A percentile compares a stretch with the other conserved stretches of the same genome.
Conservation (phyloP, 2,888 invertebrate genomes). For the Cheilosia scutellata region DNA sequence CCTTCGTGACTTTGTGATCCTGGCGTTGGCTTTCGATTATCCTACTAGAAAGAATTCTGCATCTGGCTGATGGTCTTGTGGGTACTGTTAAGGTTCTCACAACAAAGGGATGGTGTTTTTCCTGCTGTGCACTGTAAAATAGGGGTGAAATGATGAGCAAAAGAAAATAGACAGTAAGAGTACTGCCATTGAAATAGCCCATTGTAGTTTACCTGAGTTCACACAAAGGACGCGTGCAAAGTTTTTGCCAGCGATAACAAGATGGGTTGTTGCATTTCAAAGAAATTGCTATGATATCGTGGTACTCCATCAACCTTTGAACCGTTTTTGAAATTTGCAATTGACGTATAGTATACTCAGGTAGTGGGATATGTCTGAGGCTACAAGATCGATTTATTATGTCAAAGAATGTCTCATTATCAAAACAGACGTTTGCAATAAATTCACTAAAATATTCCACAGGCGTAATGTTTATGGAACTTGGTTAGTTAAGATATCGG, state of each 20-base stretch:
- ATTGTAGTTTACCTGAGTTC: conserved; percentile 58
- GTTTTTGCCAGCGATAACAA: conserved; percentile 46
- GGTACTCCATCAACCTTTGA: conserved; percentile 6
- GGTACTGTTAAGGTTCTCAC: conserved; percentile 43
- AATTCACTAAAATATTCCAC: no score
- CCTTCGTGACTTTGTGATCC: conserved; percentile 68
- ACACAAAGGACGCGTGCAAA: conserved; percentile 50
- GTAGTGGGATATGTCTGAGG: background rate
- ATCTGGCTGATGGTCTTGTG: conserved; percentile 63
- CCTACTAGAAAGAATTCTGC: conserved; percentile 66
- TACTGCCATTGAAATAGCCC: conserved; percentile 58
- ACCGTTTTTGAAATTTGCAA: background rate
- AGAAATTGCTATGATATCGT: conserved; percentile 13
- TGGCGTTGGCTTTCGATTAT: conserved; percentile 72
- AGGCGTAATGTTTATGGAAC: no score
- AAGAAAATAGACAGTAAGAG: conserved; percentile 49
- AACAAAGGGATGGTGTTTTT: conserved; percentile 35
- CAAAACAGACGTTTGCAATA: no score
- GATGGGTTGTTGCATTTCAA: conserved; percentile 40
- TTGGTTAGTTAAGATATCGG: no score
- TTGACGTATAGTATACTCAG: background rate
- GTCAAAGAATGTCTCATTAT: no score
- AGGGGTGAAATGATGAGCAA: conserved; percentile 43
- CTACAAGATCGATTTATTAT: background rate
- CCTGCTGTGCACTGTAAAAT: conserved; percentile 34